Conservation (phyloP, 2,113 vertebrate genomes). For the Fulmarus glacialis region DNA sequence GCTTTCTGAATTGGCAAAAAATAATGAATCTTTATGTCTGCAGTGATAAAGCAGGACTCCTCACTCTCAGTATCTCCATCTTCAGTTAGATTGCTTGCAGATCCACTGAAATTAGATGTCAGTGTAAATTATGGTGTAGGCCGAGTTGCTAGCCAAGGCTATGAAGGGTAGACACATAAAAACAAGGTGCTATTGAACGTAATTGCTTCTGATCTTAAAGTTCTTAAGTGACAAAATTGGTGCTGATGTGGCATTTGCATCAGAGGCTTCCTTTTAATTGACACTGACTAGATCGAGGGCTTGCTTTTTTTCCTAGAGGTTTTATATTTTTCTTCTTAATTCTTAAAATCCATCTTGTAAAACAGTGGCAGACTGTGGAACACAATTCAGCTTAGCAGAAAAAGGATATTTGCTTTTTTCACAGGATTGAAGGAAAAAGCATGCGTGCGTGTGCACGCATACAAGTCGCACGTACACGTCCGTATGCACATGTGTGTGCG, state of each 20-base stretch:
- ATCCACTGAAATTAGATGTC: slow-evolving; percentile 93
- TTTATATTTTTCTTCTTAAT: slow-evolving; percentile 54
- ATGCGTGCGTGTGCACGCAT: fast-evolving
- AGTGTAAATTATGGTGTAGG: slow-evolving; percentile 88
- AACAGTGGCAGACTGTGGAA: not conserved
- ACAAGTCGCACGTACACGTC: fast-evolving
- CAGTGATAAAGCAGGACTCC: slow-evolving; percentile 76
- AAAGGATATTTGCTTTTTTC: not conserved
- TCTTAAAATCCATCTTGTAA: slow-evolving; percentile 35
- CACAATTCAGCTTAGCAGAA: not conserved
- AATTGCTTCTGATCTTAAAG: slow-evolving; percentile 87
- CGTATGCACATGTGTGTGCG: fast-evolving
- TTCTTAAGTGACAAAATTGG: slow-evolving; percentile 84
- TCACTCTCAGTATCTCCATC: slow-evolving; percentile 77
- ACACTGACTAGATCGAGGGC: slow-evolving; percentile 63
- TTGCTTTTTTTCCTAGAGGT: not conserved
- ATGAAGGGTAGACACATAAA: slow-evolving; percentile 80
- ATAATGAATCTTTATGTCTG: slow-evolving; percentile 79
- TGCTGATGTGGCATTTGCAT: slow-evolving; percentile 88
- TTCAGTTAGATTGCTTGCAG: slow-evolving; percentile 83
- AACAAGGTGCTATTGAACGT: slow-evolving; percentile 83
- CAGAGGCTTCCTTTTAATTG: slow-evolving; percentile 76
- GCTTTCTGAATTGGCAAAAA: slow-evolving; percentile 74
- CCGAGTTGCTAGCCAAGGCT: slow-evolving; percentile 75
- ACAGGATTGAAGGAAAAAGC: not conserved